Conservation (phyloP, 2,797 vertebrate species). For the Threskiornis aethiopicus region DNA sequence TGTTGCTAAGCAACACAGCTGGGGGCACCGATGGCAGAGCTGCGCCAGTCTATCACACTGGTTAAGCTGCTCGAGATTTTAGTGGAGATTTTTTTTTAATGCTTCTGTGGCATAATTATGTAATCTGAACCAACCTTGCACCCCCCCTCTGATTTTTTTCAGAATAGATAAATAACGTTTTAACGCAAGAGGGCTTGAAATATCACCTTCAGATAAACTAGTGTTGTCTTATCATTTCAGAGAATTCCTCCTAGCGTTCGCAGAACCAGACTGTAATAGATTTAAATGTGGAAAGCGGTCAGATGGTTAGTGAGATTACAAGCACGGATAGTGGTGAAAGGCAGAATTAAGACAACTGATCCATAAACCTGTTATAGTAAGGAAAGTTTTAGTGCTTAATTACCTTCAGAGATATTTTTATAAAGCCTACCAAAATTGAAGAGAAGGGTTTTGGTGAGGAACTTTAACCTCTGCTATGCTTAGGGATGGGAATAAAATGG, state of each 20-base stretch:
- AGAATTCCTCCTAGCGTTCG: neutral
- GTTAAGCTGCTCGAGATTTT: conserved; percentile 75
- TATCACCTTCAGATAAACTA: neutral
- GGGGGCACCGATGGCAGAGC: conserved; percentile 75
- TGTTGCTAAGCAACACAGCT: conserved; percentile 91
- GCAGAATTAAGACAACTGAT: conserved; percentile 21
- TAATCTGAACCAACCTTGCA: conserved; percentile 58
- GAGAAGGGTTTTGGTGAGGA: neutral
- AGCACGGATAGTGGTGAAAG: neutral
- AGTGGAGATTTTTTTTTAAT: conserved; percentile 33
- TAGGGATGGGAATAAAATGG: neutral
- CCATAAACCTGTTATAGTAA: conserved; percentile 26
- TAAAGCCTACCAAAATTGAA: neutral
- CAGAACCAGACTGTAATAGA: conserved; percentile 9
- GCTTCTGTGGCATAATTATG: conserved; percentile 65
- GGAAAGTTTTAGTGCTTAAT: conserved; percentile 16
- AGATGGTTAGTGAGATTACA: conserved; percentile 32
- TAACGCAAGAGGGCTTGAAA: neutral
- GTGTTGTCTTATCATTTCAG: neutral
- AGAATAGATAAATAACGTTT: conserved; percentile 35
- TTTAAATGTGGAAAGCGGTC: conserved; percentile 1
- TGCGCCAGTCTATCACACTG: conserved; percentile 76
- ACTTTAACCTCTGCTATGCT: neutral
- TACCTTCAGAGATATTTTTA: conserved; percentile 9
- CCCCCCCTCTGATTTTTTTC: conserved; percentile 20